Percentiles rank a stretch among this genome's conserved stretches.
Conservation (phyloP, 2,797 vertebrate genomes). For the Vireo griseus region DNA sequence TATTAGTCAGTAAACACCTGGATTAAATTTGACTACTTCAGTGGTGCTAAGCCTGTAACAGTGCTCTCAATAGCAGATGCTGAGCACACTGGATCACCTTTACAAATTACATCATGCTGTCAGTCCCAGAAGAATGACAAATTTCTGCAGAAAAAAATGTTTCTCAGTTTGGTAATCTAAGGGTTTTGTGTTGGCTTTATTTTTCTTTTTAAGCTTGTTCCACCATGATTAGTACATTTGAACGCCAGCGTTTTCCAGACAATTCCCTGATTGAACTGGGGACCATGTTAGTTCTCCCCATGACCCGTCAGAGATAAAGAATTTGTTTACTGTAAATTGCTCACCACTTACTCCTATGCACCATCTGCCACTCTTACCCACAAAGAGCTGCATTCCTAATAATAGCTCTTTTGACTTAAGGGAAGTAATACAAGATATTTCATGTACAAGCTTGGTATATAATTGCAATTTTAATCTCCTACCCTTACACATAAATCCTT, state of each 20-base stretch:
- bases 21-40: not conserved
- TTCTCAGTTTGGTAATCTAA: constrained; percentile 18
- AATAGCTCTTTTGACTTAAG: constrained; percentile 71
- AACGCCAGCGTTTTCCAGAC: constrained; percentile 67
- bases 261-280: constrained; percentile 74
- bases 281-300: constrained; percentile 80
- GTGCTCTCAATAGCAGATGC: not conserved
- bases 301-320: constrained; percentile 91
- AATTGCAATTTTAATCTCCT: not conserved
- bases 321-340: constrained; percentile 94
- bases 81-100: constrained; percentile 30
- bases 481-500: not conserved
- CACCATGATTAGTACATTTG: constrained; percentile 9
- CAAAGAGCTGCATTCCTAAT: constrained; percentile 75
- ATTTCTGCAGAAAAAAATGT: constrained; percentile 28
- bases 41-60: not conserved
- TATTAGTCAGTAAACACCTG: not conserved
- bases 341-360: constrained; percentile 79
- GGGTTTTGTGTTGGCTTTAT: not conserved
- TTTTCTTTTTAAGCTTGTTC: constrained; percentile 43
- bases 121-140: not conserved
- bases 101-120: constrained; percentile 2
- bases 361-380: constrained; percentile 84
- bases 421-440: constrained; percentile 38
- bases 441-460: not conserved